Conservation (phyloP, 2,888 invertebrate species). For the Tenthredo livida region DNA sequence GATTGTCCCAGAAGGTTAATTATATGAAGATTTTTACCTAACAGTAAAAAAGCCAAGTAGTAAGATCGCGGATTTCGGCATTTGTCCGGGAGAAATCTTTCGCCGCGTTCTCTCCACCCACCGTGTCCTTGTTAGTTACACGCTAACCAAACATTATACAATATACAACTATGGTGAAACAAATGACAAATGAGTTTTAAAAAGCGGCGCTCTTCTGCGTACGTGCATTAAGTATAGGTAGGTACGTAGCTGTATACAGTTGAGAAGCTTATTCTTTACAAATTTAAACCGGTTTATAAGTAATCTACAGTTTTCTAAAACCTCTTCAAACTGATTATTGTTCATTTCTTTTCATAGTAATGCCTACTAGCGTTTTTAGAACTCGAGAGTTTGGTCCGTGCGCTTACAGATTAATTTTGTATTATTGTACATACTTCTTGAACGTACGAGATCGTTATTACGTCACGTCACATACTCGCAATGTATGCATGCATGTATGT, state of each 20-base stretch:
- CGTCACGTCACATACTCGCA: constrained; percentile 21
- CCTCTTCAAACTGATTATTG: not conserved
- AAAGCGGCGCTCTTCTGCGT: not conserved
- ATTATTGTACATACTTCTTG: not conserved
- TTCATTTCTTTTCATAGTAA: not conserved
- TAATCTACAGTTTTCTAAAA: not conserved
- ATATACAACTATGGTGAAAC: constrained; percentile 2
- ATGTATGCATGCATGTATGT: not conserved
- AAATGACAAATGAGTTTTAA: constrained; percentile 28
- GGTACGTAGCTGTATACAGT: not conserved
- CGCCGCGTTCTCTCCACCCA: not conserved
- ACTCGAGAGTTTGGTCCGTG: not conserved
- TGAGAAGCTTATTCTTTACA: not conserved
- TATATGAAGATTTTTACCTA: not conserved
- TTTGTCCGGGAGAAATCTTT: constrained; percentile 35
- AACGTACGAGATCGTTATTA: constrained; percentile 24
- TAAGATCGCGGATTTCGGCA: not conserved
- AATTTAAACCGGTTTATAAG: constrained; percentile 1
- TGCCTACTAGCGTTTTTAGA: not conserved
- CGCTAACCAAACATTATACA: constrained; percentile 14
- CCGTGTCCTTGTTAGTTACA: constrained; percentile 18
- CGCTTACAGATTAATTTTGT: not conserved
- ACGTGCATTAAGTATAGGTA: not conserved
- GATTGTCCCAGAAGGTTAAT: not conserved
- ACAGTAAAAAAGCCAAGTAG: too few species aligned